These are phyloP conservation scores for Symphodus melops DNA, from an alignment of 2,113 vertebrate genomes.

Conservation along the genomic window DNA sequence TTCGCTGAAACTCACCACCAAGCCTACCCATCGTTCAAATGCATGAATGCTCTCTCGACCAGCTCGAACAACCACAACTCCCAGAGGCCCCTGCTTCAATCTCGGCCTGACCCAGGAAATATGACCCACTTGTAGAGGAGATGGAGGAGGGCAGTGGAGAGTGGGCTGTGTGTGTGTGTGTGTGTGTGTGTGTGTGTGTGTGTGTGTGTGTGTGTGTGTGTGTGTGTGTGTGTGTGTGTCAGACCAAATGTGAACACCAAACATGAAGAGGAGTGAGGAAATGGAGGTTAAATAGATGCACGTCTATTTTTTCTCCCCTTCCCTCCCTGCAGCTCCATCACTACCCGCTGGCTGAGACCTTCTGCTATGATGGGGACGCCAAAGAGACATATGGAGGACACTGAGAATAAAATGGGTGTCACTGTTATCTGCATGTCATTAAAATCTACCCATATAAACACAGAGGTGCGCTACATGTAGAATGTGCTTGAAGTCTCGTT, in stretches of 20 bases:
- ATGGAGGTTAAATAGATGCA: constrained; percentile 54
- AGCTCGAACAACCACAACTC: constrained; percentile 56
- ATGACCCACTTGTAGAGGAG: constrained; percentile 74
- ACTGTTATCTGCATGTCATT: neutral
- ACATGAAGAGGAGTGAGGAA: constrained; percentile 18
- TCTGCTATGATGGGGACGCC: constrained; percentile 66
- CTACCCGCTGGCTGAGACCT: constrained; percentile 66
- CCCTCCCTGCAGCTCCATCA: constrained; percentile 48
- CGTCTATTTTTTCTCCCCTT: constrained; percentile 30
- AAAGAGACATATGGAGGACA: constrained; percentile 78
- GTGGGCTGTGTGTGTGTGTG: neutral
- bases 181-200: constrained; percentile 7
- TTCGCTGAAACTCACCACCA: constrained; percentile 53
- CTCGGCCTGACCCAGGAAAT: constrained; percentile 65
- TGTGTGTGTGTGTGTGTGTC: constrained; percentile 11
- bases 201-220: constrained; percentile 10
- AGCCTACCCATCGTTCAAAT: neutral
- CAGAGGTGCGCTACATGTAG: neutral
- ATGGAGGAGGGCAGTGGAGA: constrained; percentile 36
- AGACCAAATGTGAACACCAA: neutral
- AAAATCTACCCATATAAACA: neutral
- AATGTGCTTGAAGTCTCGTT: neutral
- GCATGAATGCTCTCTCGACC: constrained; percentile 6
- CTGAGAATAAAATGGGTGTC: constrained; percentile 37
- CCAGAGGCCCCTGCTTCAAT: constrained; percentile 65